phyloP scores from a whole-genome alignment of 2,888 invertebrate species.

The Orthosia gothica region DNA sequence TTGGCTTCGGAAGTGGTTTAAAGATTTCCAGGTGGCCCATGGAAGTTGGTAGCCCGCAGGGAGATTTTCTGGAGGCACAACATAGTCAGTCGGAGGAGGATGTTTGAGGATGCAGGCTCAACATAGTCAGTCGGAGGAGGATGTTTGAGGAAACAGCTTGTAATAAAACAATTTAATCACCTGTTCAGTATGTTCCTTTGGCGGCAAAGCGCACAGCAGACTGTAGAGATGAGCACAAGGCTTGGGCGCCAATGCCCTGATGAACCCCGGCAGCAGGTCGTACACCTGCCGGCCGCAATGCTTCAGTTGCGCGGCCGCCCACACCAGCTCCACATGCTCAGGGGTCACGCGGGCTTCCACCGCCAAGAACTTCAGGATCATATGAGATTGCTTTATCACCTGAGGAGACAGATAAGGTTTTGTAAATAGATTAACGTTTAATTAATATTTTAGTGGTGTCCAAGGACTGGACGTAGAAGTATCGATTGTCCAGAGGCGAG shows the following conservation, averaged over 20 bases:
- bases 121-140: too few species aligned
- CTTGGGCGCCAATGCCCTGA: constrained; percentile 97
- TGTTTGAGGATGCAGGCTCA: too few species aligned
- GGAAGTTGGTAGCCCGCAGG: too few species aligned
- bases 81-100: too few species aligned
- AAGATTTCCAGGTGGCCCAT: too few species aligned
- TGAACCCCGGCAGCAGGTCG: constrained; percentile 97
- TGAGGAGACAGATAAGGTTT: constrained; percentile 72
- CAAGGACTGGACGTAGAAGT: too few species aligned
- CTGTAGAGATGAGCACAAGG: constrained; percentile 97
- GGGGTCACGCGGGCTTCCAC: constrained; percentile 97
- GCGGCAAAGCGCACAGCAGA: constrained; percentile 96
- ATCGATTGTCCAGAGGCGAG: too few species aligned
- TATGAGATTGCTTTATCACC: constrained; percentile 98
- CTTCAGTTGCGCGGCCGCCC: constrained; percentile 98
- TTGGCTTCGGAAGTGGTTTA: too few species aligned
- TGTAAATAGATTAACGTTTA: background rate
- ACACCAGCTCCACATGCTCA: constrained; percentile 97
- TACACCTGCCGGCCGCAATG: constrained; percentile 98
- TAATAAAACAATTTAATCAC: constrained; percentile 79
- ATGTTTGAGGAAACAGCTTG: too few species aligned
- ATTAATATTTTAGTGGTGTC: too few species aligned
- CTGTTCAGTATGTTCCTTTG: constrained; percentile 98
- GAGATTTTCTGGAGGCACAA: too few species aligned
- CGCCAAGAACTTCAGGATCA: constrained; percentile 97